phyloP scores from a whole-genome alignment of 2,113 vertebrate genomes.

The Paramormyrops kingsleyae region DNA sequence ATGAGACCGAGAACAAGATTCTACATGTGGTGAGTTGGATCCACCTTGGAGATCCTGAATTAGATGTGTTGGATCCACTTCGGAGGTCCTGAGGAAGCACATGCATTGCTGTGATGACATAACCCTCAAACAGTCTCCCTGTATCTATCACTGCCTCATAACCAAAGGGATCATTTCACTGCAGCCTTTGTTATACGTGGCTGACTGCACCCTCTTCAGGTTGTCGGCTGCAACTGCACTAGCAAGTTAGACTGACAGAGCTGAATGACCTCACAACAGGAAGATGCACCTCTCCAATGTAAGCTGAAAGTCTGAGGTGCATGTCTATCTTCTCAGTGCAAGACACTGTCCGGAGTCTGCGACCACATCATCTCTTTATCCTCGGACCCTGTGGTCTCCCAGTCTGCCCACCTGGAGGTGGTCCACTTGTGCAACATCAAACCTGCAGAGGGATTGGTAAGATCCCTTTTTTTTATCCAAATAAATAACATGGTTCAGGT shows the following conservation, averaged over 20 bases:
- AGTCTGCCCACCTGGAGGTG: constrained; percentile 87
- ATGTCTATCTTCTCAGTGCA: constrained; percentile 66
- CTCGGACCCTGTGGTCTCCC: constrained; percentile 85
- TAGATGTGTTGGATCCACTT: not conserved
- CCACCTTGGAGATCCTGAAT: not conserved
- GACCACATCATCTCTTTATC: constrained; percentile 87
- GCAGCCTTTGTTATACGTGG: not conserved
- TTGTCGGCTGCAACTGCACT: not conserved
- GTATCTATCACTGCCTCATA: not conserved
- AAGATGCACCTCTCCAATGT: not conserved
- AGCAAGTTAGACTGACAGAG: not conserved
- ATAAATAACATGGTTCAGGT: not conserved
- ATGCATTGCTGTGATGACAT: not conserved
- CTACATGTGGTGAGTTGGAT: constrained; percentile 68
- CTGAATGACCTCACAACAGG: not conserved
- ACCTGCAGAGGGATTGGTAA: constrained; percentile 91
- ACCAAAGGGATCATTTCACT: not conserved
- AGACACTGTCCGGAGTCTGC: constrained; percentile 88
- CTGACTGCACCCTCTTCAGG: not conserved
- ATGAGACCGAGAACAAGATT: constrained; percentile 80
- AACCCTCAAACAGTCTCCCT: not conserved
- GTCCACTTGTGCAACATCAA: constrained; percentile 86
- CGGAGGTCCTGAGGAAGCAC: not conserved
- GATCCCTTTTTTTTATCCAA: constrained; percentile 23
- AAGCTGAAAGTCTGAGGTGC: constrained; percentile 2